phyloP scores from a whole-genome alignment of 1,140 invertebrate species.

The Stegodyphus dumicola region DNA sequence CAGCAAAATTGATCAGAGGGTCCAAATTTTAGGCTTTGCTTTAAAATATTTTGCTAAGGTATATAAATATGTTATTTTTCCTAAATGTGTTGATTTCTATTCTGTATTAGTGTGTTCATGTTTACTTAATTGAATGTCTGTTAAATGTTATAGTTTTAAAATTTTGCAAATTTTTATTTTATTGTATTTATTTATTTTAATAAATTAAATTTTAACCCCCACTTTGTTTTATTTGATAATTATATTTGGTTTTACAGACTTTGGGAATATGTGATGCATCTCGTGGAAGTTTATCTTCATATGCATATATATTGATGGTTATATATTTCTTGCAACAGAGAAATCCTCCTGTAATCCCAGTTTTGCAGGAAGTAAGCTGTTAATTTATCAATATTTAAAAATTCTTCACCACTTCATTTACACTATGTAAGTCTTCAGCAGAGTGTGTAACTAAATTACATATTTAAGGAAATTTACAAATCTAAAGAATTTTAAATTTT shows the following conservation, averaged over 20 bases:
- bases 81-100: not conserved
- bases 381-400: too few relatives aligned
- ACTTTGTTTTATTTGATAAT: not conserved
- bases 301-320: conserved; percentile 76
- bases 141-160: too few relatives aligned
- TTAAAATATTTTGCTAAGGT: conserved; percentile 75
- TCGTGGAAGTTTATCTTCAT: conserved; percentile 74
- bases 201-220: too few relatives aligned
- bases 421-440: too few relatives aligned
- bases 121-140: too few relatives aligned
- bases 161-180: too few relatives aligned
- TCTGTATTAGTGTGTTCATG: not conserved
- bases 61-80: conserved; percentile 13
- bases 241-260: conserved; percentile 63
- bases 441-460: too few relatives aligned
- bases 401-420: too few relatives aligned
- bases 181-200: too few relatives aligned
- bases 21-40: conserved; percentile 72
- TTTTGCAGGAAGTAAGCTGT: conserved; percentile 71
- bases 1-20: conserved; percentile 72
- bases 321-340: conserved; percentile 75
- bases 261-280: conserved; percentile 77
- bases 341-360: conserved; percentile 74
- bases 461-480: too few relatives aligned
- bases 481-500: too few relatives aligned